Evolutionary conservation across 1,140 invertebrate genomes (phyloP).

Genomic region (Drosophila varians): DNA sequence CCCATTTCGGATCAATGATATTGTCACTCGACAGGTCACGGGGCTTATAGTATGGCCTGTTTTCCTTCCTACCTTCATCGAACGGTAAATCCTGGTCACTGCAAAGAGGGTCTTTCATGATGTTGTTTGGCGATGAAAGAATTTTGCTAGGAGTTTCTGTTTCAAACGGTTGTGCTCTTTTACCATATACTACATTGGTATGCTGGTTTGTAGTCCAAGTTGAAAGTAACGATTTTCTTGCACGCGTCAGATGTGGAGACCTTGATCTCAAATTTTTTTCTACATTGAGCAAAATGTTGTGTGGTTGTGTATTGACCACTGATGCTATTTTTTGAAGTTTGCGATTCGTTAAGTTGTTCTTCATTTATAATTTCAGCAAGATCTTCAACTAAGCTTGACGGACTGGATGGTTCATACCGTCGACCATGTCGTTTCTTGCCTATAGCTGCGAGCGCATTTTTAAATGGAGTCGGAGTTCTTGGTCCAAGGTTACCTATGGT

Average conservation of each 20-base stretch:
- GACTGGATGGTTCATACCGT: constrained; percentile 88
- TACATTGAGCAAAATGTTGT: neutral
- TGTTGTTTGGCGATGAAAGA: constrained; percentile 92
- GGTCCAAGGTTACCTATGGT: constrained; percentile 82
- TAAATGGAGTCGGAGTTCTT: constrained; percentile 96
- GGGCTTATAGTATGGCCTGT: constrained; percentile 48
- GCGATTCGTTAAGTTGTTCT: constrained; percentile 83
- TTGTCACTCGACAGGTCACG: constrained; percentile 18
- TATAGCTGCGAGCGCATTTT: constrained; percentile 93
- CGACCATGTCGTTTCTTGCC: constrained; percentile 89
- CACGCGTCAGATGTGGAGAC: constrained; percentile 82
- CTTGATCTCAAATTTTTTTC: constrained; percentile 41
- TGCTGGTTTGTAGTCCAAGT: constrained; percentile 72
- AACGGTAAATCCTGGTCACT: constrained; percentile 81
- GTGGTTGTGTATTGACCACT: constrained; percentile 66
- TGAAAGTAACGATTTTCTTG: constrained; percentile 78
- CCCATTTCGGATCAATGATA: constrained; percentile 90
- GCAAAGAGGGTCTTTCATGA: constrained; percentile 87
- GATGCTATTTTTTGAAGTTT: constrained; percentile 25
- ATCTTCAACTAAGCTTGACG: constrained; percentile 91
- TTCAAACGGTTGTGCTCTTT: constrained; percentile 68
- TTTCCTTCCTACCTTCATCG: constrained; percentile 76
- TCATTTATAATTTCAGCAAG: constrained; percentile 94
- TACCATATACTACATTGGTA: constrained; percentile 20
- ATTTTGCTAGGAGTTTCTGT: constrained; percentile 89